Percentiles rank a stretch among this genome's conserved stretches.
Evolutionary conservation across 2,888 invertebrate species (phyloP).

Genomic region (Oxycera nigricornis): DNA sequence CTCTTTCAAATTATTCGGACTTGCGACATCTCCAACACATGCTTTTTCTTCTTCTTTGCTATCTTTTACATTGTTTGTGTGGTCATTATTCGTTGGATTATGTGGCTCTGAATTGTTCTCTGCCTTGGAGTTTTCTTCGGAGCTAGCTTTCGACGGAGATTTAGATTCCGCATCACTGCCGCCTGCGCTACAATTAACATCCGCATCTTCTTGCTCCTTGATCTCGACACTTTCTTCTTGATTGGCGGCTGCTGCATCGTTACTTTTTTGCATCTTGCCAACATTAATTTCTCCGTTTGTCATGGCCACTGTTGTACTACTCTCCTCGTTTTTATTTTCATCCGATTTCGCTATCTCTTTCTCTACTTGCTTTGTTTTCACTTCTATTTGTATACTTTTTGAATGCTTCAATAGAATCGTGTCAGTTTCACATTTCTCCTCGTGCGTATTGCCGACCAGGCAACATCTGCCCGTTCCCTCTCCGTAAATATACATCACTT

Average conservation of each 20-base stretch:
- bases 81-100: no score
- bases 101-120: no score
- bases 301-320: background rate
- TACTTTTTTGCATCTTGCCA: no score
- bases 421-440: slow-evolving; percentile 48
- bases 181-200: background rate
- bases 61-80: no score
- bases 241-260: background rate
- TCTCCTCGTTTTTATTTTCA: slow-evolving; percentile 32
- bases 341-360: slow-evolving; percentile 16
- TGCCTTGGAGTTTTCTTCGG: background rate
- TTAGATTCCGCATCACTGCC: no score
- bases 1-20: no score
- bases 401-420: background rate
- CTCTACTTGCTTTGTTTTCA: slow-evolving; percentile 28
- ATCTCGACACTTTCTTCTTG: background rate
- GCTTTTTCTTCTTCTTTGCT: no score
- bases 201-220: no score
- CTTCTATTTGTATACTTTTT: background rate
- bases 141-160: background rate
- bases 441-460: slow-evolving; percentile 72
- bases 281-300: slow-evolving; percentile 19
- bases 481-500: slow-evolving; percentile 73
- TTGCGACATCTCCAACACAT: no score
- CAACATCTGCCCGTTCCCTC: slow-evolving; percentile 77